Evolutionary conservation across 2,888 invertebrate genomes (phyloP).

Genomic region (Tetragonula carbonaria): DNA sequence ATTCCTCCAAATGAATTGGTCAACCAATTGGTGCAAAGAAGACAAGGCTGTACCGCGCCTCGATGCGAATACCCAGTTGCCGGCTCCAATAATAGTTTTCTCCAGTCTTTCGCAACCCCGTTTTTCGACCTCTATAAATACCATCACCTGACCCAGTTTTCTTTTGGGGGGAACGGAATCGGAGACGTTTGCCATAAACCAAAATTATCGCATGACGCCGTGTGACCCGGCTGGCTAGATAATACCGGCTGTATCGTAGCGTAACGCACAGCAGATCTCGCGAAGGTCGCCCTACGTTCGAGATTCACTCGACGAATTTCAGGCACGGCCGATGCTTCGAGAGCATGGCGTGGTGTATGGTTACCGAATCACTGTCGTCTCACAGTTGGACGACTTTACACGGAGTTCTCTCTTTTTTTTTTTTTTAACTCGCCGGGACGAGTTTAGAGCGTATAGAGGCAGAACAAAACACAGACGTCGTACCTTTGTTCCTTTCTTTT

Average conservation of each 20-base stretch:
- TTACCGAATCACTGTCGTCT: not conserved
- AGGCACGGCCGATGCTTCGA: too few relatives aligned
- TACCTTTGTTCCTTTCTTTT: not conserved
- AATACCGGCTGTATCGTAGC: not conserved
- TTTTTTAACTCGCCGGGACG: not conserved
- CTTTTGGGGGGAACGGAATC: conserved; percentile 37
- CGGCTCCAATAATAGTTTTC: conserved; percentile 72
- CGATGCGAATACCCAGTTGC: conserved; percentile 59
- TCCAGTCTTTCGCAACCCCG: conserved; percentile 70
- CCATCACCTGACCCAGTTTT: conserved; percentile 77
- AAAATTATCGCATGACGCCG: conserved; percentile 70
- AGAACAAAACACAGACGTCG: not conserved
- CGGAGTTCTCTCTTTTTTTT: too few relatives aligned
- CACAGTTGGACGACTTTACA: too few relatives aligned
- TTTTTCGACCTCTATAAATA: conserved; percentile 80
- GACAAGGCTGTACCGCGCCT: conserved; percentile 5
- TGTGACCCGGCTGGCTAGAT: conserved; percentile 12
- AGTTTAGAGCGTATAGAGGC: not conserved
- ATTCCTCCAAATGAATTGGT: not conserved
- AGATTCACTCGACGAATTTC: not conserved
- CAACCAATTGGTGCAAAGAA: conserved; percentile 5
- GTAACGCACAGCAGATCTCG: not conserved
- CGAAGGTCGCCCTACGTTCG: not conserved
- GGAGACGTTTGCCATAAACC: conserved; percentile 61
- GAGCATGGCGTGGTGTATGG: not conserved